Base-by-base conservation (phyloP, 2,113 vertebrate species). In the Brevimyrus niger region DNA sequence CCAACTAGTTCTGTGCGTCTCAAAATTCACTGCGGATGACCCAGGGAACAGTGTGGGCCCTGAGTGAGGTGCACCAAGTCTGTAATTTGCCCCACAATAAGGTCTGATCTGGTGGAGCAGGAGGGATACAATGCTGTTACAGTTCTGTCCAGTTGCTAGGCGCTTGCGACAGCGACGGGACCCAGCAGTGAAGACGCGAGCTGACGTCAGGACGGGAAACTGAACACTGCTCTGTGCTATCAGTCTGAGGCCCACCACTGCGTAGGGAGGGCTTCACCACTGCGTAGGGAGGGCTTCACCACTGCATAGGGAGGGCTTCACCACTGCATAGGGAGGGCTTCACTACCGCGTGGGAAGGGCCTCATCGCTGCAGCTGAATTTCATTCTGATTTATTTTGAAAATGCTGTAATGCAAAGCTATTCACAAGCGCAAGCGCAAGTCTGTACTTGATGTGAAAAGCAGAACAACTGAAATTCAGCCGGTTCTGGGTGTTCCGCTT, bases 181-280 rank as follows among this genome's bases (percentile, higher is more conserved):
- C 51, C 10, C 51, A 0, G 27, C 51, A 47, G 51, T 4, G 21
- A 47, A 21, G 76, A 85, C 80, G 38, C 84, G 38, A 55, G 80
- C 76, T 89, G 88, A 85, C 88, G 88, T 89, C 80, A 85, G 7
- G 21, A 5, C 27, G 11, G 3, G 51, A 61, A 89, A 89, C 35
- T 15, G 55, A 84, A 84, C 80, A 31, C 76, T 55, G 46, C 46
- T 27, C 46, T 44, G 19, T 53, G 31, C 15, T 35, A 48, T 53
- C 31, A 48, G n/a, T 53, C 46, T 80, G 31, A 42, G 48, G 88
- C 69, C 50, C 87, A 44, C 55, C 50, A 46, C 38, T 51, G 38
- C 31, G 4, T 21, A 84, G 21, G 0, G 1, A 47, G 53, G 44
- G 51, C 38, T 44, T 58, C 35, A 61, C 11, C 3, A 27, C 50